Evolutionary conservation across 2,888 invertebrate genomes (phyloP).

Genomic region (Cecidostiba fungosa): DNA sequence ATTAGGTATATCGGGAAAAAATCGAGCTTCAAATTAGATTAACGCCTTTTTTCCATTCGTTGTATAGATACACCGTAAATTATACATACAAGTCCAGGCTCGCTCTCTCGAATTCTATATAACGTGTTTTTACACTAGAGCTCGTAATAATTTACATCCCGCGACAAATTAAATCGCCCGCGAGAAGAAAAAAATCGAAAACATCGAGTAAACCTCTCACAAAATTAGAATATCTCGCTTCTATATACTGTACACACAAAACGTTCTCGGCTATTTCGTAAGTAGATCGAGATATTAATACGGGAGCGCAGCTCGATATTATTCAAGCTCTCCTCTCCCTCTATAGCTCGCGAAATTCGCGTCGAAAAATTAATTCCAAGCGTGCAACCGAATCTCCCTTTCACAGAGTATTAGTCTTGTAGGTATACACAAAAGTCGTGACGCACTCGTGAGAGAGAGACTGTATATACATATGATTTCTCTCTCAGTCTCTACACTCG

Average conservation of each 20-base stretch:
- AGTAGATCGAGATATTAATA: constrained; percentile 64
- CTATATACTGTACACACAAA: neutral
- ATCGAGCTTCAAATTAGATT: neutral
- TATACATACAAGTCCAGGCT: too few relatives aligned
- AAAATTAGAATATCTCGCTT: constrained; percentile 44
- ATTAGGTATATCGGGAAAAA: too few relatives aligned
- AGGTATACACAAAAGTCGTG: constrained; percentile 45
- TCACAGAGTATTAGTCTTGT: neutral
- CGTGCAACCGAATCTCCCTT: constrained; percentile 1
- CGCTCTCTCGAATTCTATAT: neutral
- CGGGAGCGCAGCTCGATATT: constrained; percentile 58
- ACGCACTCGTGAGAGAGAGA: neutral
- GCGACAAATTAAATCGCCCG: neutral
- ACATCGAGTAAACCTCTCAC: neutral
- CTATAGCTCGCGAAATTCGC: neutral
- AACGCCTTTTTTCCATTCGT: neutral
- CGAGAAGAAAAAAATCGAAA: neutral
- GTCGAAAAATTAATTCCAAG: constrained; percentile 23
- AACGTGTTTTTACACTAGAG: too few relatives aligned
- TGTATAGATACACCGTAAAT: neutral
- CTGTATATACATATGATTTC: constrained; percentile 25
- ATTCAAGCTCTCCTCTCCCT: neutral
- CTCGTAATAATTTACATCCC: neutral
- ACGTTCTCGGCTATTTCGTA: constrained; percentile 27
- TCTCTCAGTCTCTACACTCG: neutral